phyloP scores from a whole-genome alignment of 2,888 invertebrate species.

The Sarcophaga subvicina region DNA sequence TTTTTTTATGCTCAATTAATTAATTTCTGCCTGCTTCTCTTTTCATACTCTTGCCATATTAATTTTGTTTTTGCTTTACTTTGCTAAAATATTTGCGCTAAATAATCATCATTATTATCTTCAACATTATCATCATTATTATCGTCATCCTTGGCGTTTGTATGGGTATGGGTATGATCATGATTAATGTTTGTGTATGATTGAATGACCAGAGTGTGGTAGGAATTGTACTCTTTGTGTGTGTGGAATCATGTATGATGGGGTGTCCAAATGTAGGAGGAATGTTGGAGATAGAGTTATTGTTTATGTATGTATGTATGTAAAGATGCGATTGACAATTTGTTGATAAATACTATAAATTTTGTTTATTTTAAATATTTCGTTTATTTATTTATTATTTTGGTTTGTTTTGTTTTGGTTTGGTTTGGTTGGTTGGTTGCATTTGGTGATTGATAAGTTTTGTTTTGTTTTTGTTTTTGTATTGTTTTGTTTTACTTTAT shows the following conservation, averaged over 20 bases:
- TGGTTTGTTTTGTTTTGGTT: conserved; percentile 43
- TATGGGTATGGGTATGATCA: conserved; percentile 9
- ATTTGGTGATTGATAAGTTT: conserved; percentile 56
- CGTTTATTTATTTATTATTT: conserved; percentile 31
- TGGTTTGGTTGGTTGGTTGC: conserved; percentile 48
- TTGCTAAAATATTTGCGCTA: conserved; percentile 54
- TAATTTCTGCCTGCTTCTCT: conserved; percentile 21
- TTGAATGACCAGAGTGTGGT: neutral
- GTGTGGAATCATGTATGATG: neutral
- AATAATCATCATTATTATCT: conserved; percentile 19
- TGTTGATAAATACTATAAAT: conserved; percentile 52
- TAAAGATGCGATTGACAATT: conserved; percentile 55
- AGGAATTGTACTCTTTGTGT: neutral
- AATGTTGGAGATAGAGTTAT: neutral
- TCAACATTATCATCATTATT: neutral
- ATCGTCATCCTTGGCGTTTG: neutral
- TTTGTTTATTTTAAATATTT: conserved; percentile 39
- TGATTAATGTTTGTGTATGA: conserved; percentile 36
- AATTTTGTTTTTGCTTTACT: conserved; percentile 14
- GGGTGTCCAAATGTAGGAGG: neutral
- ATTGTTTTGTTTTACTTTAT: conserved; percentile 30
- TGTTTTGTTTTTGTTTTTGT: conserved; percentile 38
- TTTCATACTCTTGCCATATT: conserved; percentile 13
- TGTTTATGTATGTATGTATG: neutral
- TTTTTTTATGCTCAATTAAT: conserved; percentile 38